Evolutionary conservation across 2,888 invertebrate genomes (phyloP).

Genomic region (Chymomyza amoena): DNA sequence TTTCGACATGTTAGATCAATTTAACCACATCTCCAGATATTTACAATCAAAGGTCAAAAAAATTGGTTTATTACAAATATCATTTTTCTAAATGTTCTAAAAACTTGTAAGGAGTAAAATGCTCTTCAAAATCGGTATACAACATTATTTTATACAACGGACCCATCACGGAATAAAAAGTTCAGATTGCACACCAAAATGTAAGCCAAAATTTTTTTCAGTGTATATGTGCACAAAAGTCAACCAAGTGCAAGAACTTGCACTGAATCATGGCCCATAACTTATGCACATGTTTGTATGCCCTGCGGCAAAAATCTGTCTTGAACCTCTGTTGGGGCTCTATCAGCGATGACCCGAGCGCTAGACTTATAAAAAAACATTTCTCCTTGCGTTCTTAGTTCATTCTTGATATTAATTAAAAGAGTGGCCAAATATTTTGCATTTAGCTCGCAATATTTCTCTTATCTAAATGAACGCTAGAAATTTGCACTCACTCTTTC

Average conservation of each 20-base stretch:
- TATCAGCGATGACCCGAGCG: constrained; percentile 64
- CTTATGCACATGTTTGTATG: not conserved
- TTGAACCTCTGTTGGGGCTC: constrained; percentile 16
- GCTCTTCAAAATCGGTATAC: too few species aligned
- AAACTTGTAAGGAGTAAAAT: too few species aligned
- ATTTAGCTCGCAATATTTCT: not conserved
- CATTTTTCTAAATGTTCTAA: too few species aligned
- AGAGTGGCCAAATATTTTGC: not conserved
- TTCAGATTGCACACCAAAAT: too few species aligned
- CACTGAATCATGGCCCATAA: not conserved
- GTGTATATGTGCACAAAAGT: not conserved
- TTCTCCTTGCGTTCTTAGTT: not conserved
- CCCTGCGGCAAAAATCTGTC: constrained; percentile 1
- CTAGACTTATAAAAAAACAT: not conserved
- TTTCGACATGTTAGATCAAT: too few species aligned
- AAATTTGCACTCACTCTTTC: not conserved
- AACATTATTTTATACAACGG: too few species aligned
- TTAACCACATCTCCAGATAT: too few species aligned
- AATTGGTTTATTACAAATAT: too few species aligned
- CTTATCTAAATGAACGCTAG: not conserved
- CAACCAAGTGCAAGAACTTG: constrained; percentile 3
- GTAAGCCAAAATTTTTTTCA: not conserved
- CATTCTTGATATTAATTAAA: not conserved
- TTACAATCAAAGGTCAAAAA: too few species aligned
- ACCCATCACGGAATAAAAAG: too few species aligned